Evolutionary conservation across 2,888 invertebrate species (phyloP), one percentile per base, ranked within the genome.

Genomic region (Brenthis hecate): DNA sequence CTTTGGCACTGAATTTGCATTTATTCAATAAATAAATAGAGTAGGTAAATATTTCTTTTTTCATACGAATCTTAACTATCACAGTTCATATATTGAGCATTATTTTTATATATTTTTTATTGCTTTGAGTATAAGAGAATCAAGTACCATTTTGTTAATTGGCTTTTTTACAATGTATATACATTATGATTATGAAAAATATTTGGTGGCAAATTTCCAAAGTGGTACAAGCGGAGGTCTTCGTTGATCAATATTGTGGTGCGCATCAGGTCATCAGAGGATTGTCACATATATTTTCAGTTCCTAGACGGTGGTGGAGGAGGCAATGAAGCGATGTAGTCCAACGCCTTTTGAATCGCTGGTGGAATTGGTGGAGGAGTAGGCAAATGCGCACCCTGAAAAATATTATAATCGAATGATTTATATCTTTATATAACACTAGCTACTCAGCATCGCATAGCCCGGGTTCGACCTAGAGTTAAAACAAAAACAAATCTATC

Each of bases 351-450:
- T 82, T 95, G 95, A 76, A 96, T 96, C 83, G 94, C 95, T 81
- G 95, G 95, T 68, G 96, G 96, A 72, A 94, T 95, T 73, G 96
- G 96, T n/a, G 96, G 96, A 13, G 96, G 94, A 13, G 96, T 96
- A 6, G 96, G 96, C 73, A 96, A 85, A 89, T 96, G 96, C 32
- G 94, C 95, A 19, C 96, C 96, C 90, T 94, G 89, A n/a, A 66
- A 66, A 11, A 23, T 3, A 53, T 36, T 19, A 23, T 11, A 60
- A 32, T 3, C 28, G 28, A 28, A 43, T 28, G 16, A 56, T 48
- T 48, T 48, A 64, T 28, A 56, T 32, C 1, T 11, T 43, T 11
- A 43, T 43, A 11, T 4, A 56, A 23, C 4, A 55, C 0, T 19
- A 19, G 19, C 19, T 19, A 19, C 19, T 19, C 19, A 19, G 19